Evolutionary conservation across 2,113 vertebrate species (phyloP).

Genomic region (Cinclus mexicanus): DNA sequence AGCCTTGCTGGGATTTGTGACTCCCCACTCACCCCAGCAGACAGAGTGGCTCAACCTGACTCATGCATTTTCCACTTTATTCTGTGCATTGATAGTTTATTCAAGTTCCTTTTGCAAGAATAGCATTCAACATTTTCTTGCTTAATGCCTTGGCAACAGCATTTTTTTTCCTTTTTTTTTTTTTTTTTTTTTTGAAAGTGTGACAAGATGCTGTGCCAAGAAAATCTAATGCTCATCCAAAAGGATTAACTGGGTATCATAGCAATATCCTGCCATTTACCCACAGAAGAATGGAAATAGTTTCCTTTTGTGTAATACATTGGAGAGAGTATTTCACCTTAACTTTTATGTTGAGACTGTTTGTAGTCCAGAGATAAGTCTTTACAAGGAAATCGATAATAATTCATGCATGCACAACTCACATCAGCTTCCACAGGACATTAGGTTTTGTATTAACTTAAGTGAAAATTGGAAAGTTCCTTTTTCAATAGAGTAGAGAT

Average conservation of each 20-base stretch:
- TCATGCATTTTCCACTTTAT: slow-evolving; percentile 5
- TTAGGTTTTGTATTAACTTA: slow-evolving; percentile 54
- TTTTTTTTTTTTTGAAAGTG: not conserved
- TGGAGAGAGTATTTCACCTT: slow-evolving; percentile 51
- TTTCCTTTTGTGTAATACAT: slow-evolving; percentile 33
- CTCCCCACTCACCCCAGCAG: not conserved
- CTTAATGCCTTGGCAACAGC: slow-evolving; percentile 46
- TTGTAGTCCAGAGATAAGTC: slow-evolving; percentile 62
- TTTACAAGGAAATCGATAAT: slow-evolving; percentile 66
- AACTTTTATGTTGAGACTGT: slow-evolving; percentile 51
- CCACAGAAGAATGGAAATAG: slow-evolving; percentile 25
- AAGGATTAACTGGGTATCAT: slow-evolving; percentile 57
- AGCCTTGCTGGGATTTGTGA: not conserved
- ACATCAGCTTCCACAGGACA: slow-evolving; percentile 58
- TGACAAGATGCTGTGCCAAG: slow-evolving; percentile 26
- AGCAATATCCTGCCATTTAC: slow-evolving; percentile 37
- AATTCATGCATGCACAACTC: slow-evolving; percentile 56
- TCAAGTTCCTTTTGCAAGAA: slow-evolving; percentile 5
- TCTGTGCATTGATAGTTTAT: slow-evolving; percentile 1
- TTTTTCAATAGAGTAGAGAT: slow-evolving; percentile 47
- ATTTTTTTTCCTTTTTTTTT: not conserved
- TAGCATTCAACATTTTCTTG: slow-evolving; percentile 6
- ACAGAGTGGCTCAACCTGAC: not conserved
- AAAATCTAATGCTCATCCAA: slow-evolving; percentile 49
- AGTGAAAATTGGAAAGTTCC: slow-evolving; percentile 62